phyloP scores from a whole-genome alignment of 30 jellyfish, hydroid and myxozoan species.

The Aurelia aurita complex sp. Pacific region DNA sequence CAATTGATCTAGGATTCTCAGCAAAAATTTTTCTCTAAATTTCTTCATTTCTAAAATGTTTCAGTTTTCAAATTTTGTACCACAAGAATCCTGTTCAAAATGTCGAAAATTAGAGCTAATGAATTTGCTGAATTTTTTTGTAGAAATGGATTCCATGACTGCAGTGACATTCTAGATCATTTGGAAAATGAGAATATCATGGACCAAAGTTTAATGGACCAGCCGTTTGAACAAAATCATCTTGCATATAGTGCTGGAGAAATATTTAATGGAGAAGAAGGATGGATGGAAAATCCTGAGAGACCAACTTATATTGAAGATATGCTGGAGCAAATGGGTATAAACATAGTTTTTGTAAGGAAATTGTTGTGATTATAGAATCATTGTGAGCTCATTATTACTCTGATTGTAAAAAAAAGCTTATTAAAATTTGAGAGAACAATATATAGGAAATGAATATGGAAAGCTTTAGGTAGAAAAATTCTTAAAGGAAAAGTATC shows the following conservation, averaged over 20 bases:
- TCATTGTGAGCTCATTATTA: too few relatives aligned
- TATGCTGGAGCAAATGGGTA: constrained; percentile 32
- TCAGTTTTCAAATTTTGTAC: too few relatives aligned
- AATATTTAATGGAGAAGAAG: not conserved
- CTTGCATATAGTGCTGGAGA: not conserved
- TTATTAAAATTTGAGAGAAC: too few relatives aligned
- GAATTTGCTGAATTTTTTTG: not conserved
- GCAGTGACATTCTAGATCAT: constrained; percentile 36
- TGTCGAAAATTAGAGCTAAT: not conserved
- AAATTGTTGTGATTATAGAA: not conserved
- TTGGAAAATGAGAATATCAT: constrained; percentile 5
- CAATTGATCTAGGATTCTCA: too few relatives aligned
- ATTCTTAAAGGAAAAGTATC: too few relatives aligned
- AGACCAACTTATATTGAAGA: constrained; percentile 15
- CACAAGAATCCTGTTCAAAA: too few relatives aligned
- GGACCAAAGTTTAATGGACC: constrained; percentile 5
- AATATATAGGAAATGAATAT: too few relatives aligned
- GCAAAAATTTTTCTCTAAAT: too few relatives aligned
- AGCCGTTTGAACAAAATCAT: not conserved
- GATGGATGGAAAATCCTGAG: not conserved
- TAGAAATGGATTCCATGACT: not conserved
- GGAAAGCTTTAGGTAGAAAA: too few relatives aligned
- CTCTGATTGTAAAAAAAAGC: too few relatives aligned
- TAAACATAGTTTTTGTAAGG: not conserved
- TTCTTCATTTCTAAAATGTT: too few relatives aligned